Evolutionary conservation across 2,113 vertebrate genomes (phyloP).

Genomic region (Drymodes brunneopygia): DNA sequence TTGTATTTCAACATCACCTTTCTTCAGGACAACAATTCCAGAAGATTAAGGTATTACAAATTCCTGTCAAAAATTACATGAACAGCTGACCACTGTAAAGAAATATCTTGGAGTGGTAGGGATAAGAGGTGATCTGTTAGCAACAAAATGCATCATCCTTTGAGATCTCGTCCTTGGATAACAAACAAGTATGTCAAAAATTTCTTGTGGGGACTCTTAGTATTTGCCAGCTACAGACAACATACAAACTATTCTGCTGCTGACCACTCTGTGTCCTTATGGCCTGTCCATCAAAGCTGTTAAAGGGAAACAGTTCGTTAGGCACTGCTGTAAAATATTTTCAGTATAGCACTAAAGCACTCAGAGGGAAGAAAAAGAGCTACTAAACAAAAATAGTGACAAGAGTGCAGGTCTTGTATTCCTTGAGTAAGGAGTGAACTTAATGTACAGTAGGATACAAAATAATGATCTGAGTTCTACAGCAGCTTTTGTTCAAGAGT

Average conservation of each 20-base stretch:
- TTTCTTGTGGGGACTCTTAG: background rate
- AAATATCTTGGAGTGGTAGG: background rate
- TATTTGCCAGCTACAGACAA: background rate
- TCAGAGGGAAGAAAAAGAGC: background rate
- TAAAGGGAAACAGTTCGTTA: background rate
- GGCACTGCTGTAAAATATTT: background rate
- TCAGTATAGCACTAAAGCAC: background rate
- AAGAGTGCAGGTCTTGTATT: background rate
- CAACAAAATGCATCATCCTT: background rate
- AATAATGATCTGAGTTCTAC: background rate
- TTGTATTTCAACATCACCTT: background rate
- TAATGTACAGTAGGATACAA: background rate
- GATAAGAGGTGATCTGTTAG: background rate
- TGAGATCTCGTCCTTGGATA: background rate
- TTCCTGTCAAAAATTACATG: background rate
- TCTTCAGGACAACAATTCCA: background rate
- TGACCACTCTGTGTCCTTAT: background rate
- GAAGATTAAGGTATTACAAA: background rate
- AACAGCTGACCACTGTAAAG: background rate
- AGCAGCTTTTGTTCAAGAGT: constrained; percentile 1
- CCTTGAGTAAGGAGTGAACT: background rate
- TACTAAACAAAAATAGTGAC: background rate
- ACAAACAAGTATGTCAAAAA: background rate
- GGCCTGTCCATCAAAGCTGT: background rate
- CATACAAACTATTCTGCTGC: background rate